Evolutionary conservation across 2,888 invertebrate genomes (phyloP), one percentile per base, ranked within the genome.

Genomic region (Hemicrepidius hirtus): DNA sequence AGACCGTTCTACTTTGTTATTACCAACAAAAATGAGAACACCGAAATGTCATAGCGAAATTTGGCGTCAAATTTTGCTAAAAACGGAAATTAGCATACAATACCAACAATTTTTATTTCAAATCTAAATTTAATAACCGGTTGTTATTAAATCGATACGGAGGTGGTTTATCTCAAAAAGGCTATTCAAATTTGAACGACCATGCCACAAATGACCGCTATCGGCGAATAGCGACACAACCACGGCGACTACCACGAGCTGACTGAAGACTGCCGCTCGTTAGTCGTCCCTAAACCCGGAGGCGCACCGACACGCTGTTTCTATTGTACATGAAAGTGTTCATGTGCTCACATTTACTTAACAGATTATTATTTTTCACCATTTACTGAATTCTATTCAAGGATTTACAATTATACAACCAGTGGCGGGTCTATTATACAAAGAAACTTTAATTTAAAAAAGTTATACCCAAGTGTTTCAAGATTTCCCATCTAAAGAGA

Each of bases 321-420:
- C 59, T 66, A 74, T 69, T 53, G 44, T 64, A 21, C 55, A 76
- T 72, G 76, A 76, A 74, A 74, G 76, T 74, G 66, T 65, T 57
- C 57, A 37, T 57, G 57, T 20, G 40, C 57, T 68, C 73, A 64
- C 66, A 71, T 73, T 62, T 64, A 68, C 64, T 71, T 62, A 59
- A 49, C 35, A 60, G 73, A 75, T 75, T 71, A 71, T 71, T 59
- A 69, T 53, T 53, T 32, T 32, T 69, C 53, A 62, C 57, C 68
- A 71, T 63, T 71, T 71, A 53, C 20, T 37, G 64, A 40, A 69
- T 69, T 44, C 24, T 41, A 57, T 46, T 16, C 46, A 13, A 13
- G 20, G 16, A 40, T 66, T 24, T 20, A 66, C 2, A 44, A 64
- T 46, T 46, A 44, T 18, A 35, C 46, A 64, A 32, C 7, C 32